Evolutionary conservation across 2,888 invertebrate genomes (phyloP).

Genomic region (Caenorhabditis virilis): DNA sequence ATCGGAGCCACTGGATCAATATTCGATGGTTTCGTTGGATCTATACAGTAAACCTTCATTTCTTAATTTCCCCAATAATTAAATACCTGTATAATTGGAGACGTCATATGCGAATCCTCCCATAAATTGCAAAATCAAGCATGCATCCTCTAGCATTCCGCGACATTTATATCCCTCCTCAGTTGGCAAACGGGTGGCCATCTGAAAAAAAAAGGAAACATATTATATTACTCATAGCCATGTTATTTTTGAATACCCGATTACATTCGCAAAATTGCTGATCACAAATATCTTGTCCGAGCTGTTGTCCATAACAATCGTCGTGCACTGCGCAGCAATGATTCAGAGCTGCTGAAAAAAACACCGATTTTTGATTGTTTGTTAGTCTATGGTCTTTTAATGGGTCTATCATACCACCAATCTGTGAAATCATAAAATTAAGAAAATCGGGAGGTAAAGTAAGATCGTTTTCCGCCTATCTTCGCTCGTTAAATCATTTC

Average conservation of each 20-base stretch:
- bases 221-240: background rate
- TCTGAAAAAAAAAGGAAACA: constrained; percentile 1
- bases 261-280: constrained; percentile 46
- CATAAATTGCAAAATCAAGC: constrained; percentile 12
- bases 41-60: background rate
- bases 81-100: constrained; percentile 38
- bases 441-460: background rate
- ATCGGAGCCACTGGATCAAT: constrained; percentile 7
- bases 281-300: constrained; percentile 44
- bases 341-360: constrained; percentile 46
- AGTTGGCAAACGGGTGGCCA: constrained; percentile 24
- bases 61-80: background rate
- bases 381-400: no score
- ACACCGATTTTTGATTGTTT: constrained; percentile 1
- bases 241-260: constrained; percentile 13
- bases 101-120: constrained; percentile 38
- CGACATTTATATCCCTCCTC: constrained; percentile 29
- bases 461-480: constrained; percentile 2
- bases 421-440: background rate
- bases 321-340: constrained; percentile 56
- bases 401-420: no score
- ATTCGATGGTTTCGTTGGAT: constrained; percentile 11
- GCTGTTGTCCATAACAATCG: constrained; percentile 49
- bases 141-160: constrained; percentile 11
- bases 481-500: constrained; percentile 4